phyloP scores from a whole-genome alignment of 2,113 vertebrate species.

The Bungarus multicinctus region DNA sequence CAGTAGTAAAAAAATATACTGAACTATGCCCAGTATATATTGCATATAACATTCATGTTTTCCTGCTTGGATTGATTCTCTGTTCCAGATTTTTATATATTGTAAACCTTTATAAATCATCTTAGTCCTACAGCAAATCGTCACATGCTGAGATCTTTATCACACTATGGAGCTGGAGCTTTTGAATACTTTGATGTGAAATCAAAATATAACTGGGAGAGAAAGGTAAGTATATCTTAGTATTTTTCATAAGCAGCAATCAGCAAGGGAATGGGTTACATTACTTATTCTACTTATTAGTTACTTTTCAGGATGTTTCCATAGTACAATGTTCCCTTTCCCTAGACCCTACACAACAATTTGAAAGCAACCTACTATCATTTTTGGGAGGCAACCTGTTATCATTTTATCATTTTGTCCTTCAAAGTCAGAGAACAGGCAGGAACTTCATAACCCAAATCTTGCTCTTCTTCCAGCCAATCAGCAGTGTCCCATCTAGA shows the following conservation, averaged over 20 bases:
- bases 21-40: neutral
- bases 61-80: neutral
- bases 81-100: neutral
- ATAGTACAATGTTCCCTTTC: neutral
- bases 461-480: neutral
- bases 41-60: neutral
- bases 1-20: too few relatives aligned
- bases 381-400: neutral
- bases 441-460: neutral
- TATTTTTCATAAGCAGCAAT: neutral
- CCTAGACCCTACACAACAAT: neutral
- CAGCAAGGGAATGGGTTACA: neutral
- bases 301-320: neutral
- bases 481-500: neutral
- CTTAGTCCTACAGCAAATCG: slow-evolving; percentile 82
- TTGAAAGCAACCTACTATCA: neutral
- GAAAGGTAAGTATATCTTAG: slow-evolving; percentile 73
- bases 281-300: neutral
- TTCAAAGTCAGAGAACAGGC: neutral
- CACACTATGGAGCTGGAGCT: slow-evolving; percentile 80
- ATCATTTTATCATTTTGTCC: neutral
- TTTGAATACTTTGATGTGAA: slow-evolving; percentile 86
- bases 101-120: slow-evolving; percentile 38
- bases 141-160: slow-evolving; percentile 81
- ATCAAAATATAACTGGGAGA: slow-evolving; percentile 79